Evolutionary conservation across 2,888 invertebrate genomes (phyloP).

Genomic region (Alviniconcha strummeri): DNA sequence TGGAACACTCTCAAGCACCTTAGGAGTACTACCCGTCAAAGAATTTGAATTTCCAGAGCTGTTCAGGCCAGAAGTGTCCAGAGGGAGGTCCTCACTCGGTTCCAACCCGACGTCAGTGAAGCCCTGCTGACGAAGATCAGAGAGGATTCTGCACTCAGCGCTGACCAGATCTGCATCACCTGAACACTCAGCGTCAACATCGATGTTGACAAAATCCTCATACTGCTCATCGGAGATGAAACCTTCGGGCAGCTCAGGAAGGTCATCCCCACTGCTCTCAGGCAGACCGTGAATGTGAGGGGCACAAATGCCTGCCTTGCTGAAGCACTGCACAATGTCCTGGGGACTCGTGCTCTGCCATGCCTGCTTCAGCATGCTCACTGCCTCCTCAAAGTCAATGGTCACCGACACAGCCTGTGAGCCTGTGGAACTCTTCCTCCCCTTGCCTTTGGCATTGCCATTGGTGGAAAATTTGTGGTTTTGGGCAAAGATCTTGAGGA

Average conservation of each 20-base stretch:
- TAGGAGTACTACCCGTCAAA: too few relatives aligned
- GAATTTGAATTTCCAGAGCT: too few relatives aligned
- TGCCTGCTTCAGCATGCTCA: constrained; percentile 28
- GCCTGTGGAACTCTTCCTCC: background rate
- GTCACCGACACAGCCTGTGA: background rate
- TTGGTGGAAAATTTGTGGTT: background rate
- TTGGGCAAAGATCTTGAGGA: constrained; percentile 19
- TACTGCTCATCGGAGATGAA: constrained; percentile 22
- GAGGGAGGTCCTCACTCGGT: background rate
- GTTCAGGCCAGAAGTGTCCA: background rate
- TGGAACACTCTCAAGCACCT: too few relatives aligned
- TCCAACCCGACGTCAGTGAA: constrained; percentile 19
- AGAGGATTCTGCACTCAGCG: constrained; percentile 22
- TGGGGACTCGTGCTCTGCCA: constrained; percentile 28
- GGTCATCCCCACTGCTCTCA: constrained; percentile 4
- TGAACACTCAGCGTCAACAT: constrained; percentile 23
- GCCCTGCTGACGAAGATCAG: constrained; percentile 23
- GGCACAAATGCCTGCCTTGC: constrained; percentile 28
- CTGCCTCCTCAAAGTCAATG: constrained; percentile 21
- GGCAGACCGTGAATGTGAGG: constrained; percentile 33
- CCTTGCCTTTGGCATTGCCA: background rate
- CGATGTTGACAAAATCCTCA: constrained; percentile 29
- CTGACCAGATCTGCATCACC: constrained; percentile 18
- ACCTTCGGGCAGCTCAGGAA: constrained; percentile 28
- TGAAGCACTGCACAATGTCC: constrained; percentile 33